Evolutionary conservation across 1,140 invertebrate species (phyloP).

Genomic region (Tribolium castaneum): DNA sequence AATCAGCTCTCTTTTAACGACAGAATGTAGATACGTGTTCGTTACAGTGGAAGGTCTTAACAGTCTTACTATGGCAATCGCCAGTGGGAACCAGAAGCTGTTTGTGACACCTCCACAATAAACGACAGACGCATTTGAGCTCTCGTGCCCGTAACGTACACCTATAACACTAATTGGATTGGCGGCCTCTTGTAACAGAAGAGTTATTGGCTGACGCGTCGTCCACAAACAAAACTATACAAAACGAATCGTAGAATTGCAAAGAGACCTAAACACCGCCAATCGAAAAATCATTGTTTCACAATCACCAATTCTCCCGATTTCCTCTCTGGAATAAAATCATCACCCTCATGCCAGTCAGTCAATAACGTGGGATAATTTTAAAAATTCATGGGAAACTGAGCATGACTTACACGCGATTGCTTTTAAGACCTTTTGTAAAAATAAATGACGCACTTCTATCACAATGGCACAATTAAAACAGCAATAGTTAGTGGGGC

Average conservation of each 20-base stretch:
- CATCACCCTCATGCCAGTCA: not conserved
- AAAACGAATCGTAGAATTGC: conserved; percentile 18
- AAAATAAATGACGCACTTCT: conserved; percentile 39
- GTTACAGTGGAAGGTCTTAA: conserved; percentile 27
- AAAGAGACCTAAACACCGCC: not conserved
- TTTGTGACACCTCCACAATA: conserved; percentile 48
- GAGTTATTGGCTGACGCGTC: conserved; percentile 45
- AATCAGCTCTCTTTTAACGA: conserved; percentile 1
- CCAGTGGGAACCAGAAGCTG: conserved; percentile 48
- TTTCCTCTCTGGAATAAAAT: not conserved
- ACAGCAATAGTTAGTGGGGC: not conserved
- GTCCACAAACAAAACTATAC: conserved; percentile 36
- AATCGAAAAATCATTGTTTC: conserved; percentile 2
- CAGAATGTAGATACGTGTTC: conserved; percentile 11
- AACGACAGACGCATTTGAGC: conserved; percentile 50
- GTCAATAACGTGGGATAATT: conserved; percentile 30
- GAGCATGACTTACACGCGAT: conserved; percentile 36
- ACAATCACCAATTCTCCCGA: not conserved
- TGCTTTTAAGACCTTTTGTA: conserved; percentile 42
- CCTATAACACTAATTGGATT: conserved; percentile 53
- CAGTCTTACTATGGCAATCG: conserved; percentile 27
- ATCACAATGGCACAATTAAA: conserved; percentile 38
- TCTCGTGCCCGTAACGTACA: conserved; percentile 48
- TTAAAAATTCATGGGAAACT: conserved; percentile 36
- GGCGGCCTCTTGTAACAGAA: conserved; percentile 43